Conservation (phyloP, 2,888 invertebrate genomes). For the Plemyria rubiginata region DNA sequence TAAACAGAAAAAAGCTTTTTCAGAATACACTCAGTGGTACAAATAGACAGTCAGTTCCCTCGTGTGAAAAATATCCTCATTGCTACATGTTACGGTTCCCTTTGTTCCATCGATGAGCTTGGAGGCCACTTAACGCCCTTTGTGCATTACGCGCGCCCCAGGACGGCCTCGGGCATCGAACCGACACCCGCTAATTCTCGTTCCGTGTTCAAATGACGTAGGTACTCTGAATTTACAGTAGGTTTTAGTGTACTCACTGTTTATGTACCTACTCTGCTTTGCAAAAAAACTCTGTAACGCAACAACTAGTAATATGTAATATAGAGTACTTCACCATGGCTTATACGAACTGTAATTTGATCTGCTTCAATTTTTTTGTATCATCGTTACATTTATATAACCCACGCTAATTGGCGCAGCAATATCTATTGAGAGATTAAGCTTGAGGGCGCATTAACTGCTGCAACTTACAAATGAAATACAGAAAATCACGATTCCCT, state of each 20-base stretch:
- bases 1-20: conserved; percentile 22
- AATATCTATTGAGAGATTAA: not conserved
- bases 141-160: conserved; percentile 66
- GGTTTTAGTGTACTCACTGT: conserved; percentile 17
- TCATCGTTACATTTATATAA: not conserved
- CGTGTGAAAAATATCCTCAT: conserved; percentile 41
- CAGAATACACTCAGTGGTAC: conserved; percentile 22
- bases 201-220: conserved; percentile 40
- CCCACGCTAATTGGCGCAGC: not conserved
- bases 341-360: too few relatives aligned
- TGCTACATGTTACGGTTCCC: conserved; percentile 48
- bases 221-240: conserved; percentile 35
- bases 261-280: conserved; percentile 11
- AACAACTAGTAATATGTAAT: not conserved
- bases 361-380: not conserved
- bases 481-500: conserved; percentile 26
- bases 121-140: conserved; percentile 68
- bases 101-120: conserved; percentile 66
- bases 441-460: not conserved
- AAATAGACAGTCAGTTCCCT: conserved; percentile 35
- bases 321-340: too few relatives aligned
- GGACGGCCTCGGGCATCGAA: conserved; percentile 52
- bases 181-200: conserved; percentile 41
- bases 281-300: conserved; percentile 12
- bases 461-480: conserved; percentile 20